Evolutionary conservation across 2,797 vertebrate genomes (phyloP).

Genomic region (Rhinogobio ventralis): DNA sequence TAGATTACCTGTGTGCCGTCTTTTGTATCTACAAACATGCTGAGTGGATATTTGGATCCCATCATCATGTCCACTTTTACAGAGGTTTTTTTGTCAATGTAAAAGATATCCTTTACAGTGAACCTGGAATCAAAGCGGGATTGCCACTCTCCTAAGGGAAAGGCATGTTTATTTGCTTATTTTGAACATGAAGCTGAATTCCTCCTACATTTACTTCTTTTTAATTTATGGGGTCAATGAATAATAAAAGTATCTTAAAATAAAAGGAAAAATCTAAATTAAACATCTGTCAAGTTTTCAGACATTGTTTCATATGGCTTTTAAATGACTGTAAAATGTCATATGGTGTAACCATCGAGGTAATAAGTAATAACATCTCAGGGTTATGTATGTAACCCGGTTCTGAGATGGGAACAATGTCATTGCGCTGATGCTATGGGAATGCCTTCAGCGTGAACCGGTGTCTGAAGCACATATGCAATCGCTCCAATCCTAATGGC

Average conservation of each 20-base stretch:
- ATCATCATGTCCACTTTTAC: slow-evolving; percentile 92
- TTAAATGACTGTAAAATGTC: neutral
- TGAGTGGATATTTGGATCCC: slow-evolving; percentile 82
- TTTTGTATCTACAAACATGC: slow-evolving; percentile 79
- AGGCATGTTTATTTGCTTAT: neutral
- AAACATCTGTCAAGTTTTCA: neutral
- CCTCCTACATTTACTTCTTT: neutral
- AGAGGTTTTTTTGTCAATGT: slow-evolving; percentile 77
- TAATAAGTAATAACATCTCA: neutral
- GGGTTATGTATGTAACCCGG: neutral
- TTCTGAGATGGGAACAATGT: neutral
- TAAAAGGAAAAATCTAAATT: neutral
- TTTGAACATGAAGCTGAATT: neutral
- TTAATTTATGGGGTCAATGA: neutral
- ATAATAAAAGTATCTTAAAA: neutral
- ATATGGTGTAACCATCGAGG: neutral
- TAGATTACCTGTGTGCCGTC: slow-evolving; percentile 82
- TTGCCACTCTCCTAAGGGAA: slow-evolving; percentile 84
- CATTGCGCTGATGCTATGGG: neutral
- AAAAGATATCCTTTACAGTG: slow-evolving; percentile 82
- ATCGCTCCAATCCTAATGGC: neutral
- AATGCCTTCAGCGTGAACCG: neutral
- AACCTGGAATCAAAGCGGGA: slow-evolving; percentile 84
- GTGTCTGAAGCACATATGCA: neutral
- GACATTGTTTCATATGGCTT: neutral